Base-by-base conservation (phyloP, 2,888 invertebrate genomes). In the Cartodere bifasciata region DNA sequence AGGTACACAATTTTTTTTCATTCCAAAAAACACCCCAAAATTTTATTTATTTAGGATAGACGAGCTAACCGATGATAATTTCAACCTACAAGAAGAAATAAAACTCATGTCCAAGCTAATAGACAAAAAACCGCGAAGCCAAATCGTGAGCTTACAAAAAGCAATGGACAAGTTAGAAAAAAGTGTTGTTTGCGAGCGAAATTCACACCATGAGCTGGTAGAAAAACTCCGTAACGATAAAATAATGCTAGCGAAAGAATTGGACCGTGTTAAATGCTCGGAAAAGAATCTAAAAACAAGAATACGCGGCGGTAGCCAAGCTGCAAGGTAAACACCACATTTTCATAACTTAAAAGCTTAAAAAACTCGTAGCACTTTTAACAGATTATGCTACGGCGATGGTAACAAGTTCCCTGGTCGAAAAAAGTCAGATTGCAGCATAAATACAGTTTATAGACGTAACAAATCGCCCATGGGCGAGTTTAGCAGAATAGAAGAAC, bases 181-280 rank as follows among this genome's bases (percentile, higher is more conserved):
- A 37, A 60, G 53, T 17, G 58, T 64, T 2, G 39, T 52, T 1
- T 52, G 50, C 21, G 64, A 65, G 39, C 48, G 64, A 13, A 47
- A 47, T 12, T 54, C 56, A n/a, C 64, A 63, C 45, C 55, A 56
- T 25, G 47, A 53, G 23, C 47, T 62, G 36, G 54, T 64, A 9
- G 54, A 59, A 36, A 62, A 60, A 37, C 41, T 65, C 7, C 51
- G 56, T 25, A 48, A 50, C 9, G 64, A 65, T 28, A 64, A 64
- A 41, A 37, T 48, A 7, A 42, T 45, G 29, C 39, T 64, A 10
- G 34, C 42, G 1, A 44, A 46, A 32, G 56, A 60, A 40, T 34
- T 64, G 21, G 53, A 55, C 26, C 42, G 42, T 30, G 29, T 48
- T 3, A 50, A 44, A 40, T 39, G 35, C 27, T 49, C 50, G 4